Percentiles rank a stretch among this genome's conserved stretches.
These are phyloP conservation scores for Rostratula benghalensis DNA, from an alignment of 2,113 vertebrate species.

Conservation along the genomic window DNA sequence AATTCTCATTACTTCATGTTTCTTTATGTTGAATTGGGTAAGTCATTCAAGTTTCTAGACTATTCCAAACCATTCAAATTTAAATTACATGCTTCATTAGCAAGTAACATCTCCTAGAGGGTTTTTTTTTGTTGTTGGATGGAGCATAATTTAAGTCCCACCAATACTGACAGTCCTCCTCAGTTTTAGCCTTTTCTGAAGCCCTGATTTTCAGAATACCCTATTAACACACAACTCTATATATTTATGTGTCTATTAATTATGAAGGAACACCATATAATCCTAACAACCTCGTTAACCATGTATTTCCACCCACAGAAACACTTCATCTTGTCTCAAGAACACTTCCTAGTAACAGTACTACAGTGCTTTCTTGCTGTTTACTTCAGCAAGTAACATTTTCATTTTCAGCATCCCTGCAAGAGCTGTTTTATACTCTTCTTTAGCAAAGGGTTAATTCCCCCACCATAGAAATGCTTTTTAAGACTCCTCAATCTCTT, in stretches of 20 bases:
- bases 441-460: not conserved
- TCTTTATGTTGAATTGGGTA: not conserved
- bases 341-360: not conserved
- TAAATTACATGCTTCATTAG: not conserved
- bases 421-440: not conserved
- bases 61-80: not conserved
- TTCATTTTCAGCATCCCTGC: not conserved
- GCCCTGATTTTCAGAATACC: not conserved
- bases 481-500: not conserved
- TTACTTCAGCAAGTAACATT: not conserved
- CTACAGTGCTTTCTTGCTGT: not conserved
- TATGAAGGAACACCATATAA: not conserved
- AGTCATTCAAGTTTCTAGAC: not conserved
- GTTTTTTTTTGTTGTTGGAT: not conserved
- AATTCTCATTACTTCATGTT: not conserved
- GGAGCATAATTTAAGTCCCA: not conserved
- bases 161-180: not conserved
- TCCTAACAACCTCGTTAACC: not conserved
- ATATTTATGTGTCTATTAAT: not conserved
- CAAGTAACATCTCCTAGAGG: not conserved
- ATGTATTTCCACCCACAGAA: not conserved
- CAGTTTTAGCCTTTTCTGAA: not conserved
- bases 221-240: not conserved
- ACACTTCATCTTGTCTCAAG: not conserved
- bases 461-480: not conserved